Evolutionary conservation across 2,113 vertebrate genomes (phyloP), one percentile per base, ranked within the genome.

Genomic region (Progne subis): DNA sequence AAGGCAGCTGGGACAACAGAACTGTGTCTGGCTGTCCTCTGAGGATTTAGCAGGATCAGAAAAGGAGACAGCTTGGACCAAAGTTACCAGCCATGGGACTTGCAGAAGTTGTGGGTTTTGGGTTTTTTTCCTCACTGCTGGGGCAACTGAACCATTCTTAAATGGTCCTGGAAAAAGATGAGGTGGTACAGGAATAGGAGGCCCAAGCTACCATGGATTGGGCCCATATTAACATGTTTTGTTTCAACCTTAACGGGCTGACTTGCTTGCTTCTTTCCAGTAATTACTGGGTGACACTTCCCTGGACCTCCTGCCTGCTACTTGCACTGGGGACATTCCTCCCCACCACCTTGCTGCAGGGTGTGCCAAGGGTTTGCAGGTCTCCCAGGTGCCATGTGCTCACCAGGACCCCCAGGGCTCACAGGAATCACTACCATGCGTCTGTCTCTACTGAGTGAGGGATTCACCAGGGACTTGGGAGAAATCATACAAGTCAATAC

Each of bases 1-100:
- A 91, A 94, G 91, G 95, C 69, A 88, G 61, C 82, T 68, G 71
- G 77, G 79, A 50, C 0, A 20, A 94, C 94, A 96, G 91, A 70
- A 82, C 77, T 91, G 39, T 47, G 77, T 79, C 78, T 91, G 71
- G 9, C 28, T 91, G 23, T 47, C 24, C 79, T 92, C 19, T 72
- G 92, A 92, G 52, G 68, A 75, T 94, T 97, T 96, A 95, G 91
- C 84, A 95, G 71, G 88, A 96, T 92, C 84, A 84, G 91, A 91
- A 93, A 23, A 82, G 84, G 52, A 94, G 85, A 44, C 72, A 76
- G 52, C 52, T 49, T 74, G 79, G 64, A 80, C 52, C 3, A 3
- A 82, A 72, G 20, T 61, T n/a, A 75, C 75, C 75, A 88, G 43
- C 78, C 68, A 80, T 75, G 53, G 76, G 52, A 85, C 49, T 87